These are phyloP conservation scores for Mus spretus DNA, from an alignment of 2,797 vertebrate genomes.

Conservation along the genomic window DNA sequence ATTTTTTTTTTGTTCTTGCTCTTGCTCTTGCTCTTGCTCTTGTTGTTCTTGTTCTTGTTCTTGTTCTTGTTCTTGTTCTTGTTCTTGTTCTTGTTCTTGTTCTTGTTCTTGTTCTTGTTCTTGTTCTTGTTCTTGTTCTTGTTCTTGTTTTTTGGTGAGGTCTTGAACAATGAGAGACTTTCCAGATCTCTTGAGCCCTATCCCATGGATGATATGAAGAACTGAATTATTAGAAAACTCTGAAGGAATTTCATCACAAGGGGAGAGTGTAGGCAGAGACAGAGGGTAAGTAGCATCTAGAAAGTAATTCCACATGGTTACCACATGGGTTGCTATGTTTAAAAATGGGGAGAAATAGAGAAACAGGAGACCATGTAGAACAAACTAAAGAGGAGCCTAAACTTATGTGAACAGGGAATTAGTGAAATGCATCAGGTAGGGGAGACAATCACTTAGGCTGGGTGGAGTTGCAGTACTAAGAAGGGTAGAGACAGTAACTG, in stretches of 20 bases:
- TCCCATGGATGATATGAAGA: neutral
- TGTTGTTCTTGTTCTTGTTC: too few species aligned
- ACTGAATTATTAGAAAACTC: neutral
- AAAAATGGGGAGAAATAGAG: neutral
- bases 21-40: too few species aligned
- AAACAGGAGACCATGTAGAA: neutral
- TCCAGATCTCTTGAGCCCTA: neutral
- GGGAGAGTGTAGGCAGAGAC: neutral
- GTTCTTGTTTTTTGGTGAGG: neutral
- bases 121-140: too few species aligned
- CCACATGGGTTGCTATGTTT: neutral
- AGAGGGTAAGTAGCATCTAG: neutral
- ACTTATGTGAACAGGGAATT: neutral
- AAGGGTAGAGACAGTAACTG: neutral
- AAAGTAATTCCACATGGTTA: neutral
- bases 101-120: too few species aligned
- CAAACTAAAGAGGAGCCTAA: neutral
- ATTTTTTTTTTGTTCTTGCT: too few species aligned
- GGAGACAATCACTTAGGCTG: neutral
- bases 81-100: too few species aligned
- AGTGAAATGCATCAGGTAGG: neutral
- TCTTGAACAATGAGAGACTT: conserved; percentile 1
- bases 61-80: too few species aligned
- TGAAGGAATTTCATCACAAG: neutral
- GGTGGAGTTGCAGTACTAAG: neutral